Evolutionary conservation across 1,140 invertebrate species (phyloP).

Genomic region (Pseudomyrmex flavicornis): DNA sequence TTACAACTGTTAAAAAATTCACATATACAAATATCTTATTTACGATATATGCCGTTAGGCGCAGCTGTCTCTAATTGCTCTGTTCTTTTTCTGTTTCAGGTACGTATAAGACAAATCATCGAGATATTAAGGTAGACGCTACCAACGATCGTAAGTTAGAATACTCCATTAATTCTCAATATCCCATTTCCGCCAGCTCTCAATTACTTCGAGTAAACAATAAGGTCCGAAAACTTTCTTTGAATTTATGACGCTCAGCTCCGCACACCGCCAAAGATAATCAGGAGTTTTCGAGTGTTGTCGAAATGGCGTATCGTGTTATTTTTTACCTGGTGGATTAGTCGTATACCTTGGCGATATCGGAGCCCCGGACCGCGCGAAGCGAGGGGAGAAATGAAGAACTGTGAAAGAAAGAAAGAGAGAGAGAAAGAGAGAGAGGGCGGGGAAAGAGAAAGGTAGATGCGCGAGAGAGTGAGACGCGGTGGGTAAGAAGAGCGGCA

Average conservation of each 20-base stretch:
- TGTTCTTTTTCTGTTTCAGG: constrained; percentile 77
- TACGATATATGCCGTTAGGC: not conserved
- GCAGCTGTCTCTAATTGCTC: constrained; percentile 46
- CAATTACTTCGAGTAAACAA: constrained; percentile 67
- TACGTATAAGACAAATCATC: constrained; percentile 73
- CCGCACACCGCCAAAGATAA: constrained; percentile 49
- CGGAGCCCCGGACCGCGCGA: constrained; percentile 47
- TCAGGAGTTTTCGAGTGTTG: constrained; percentile 49
- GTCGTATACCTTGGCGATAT: constrained; percentile 66
- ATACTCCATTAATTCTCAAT: constrained; percentile 51
- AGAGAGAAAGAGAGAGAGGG: constrained; percentile 47
- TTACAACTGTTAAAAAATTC: constrained; percentile 8
- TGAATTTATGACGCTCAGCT: constrained; percentile 60
- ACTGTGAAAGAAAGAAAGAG: constrained; percentile 14
- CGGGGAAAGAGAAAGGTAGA: constrained; percentile 39
- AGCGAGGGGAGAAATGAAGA: constrained; percentile 22
- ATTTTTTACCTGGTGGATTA: constrained; percentile 69
- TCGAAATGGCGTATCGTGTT: constrained; percentile 58
- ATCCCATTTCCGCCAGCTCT: constrained; percentile 56
- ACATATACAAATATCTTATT: not conserved
- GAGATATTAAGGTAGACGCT: constrained; percentile 46
- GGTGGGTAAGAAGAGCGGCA: constrained; percentile 40
- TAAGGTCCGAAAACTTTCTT: constrained; percentile 41
- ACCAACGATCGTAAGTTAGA: constrained; percentile 61
- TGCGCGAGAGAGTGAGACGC: constrained; percentile 1